These are phyloP conservation scores for Laterallus jamaicensis DNA, from an alignment of 2,113 vertebrate genomes.

Conservation along the genomic window DNA sequence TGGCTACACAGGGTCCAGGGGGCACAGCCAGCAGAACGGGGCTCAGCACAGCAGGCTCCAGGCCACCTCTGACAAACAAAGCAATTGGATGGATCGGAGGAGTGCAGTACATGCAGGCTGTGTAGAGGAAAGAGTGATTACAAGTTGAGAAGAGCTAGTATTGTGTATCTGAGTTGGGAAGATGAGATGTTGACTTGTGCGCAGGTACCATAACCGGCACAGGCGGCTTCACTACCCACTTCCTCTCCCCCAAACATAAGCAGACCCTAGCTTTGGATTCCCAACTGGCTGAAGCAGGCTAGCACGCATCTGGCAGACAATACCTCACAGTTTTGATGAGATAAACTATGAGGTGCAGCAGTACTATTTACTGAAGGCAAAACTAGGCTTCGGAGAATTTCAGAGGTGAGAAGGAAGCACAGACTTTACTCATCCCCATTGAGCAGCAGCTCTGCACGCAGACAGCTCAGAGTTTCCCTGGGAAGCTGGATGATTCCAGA, in stretches of 20 bases:
- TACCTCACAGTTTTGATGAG: neutral
- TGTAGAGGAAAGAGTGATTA: neutral
- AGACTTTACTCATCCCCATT: neutral
- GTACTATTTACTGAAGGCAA: neutral
- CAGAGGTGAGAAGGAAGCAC: neutral
- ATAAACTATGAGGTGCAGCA: neutral
- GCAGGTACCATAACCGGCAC: neutral
- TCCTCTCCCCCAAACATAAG: neutral
- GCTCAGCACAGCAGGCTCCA: neutral
- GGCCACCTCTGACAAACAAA: neutral
- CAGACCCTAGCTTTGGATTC: neutral
- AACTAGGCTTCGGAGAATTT: neutral
- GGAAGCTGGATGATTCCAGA: neutral
- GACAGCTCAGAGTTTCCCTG: neutral
- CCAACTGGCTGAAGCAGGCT: neutral
- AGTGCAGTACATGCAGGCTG: neutral
- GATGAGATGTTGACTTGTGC: neutral
- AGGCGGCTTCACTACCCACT: neutral
- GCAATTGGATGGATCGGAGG: neutral
- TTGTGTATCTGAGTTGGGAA: neutral
- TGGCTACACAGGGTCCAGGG: rapidly evolving
- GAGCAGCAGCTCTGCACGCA: neutral
- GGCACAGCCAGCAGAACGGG: rapidly evolving
- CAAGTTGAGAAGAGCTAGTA: neutral
- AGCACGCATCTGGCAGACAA: neutral